Conservation (phyloP, 2,113 vertebrate species). For the Heteronetta atricapilla region DNA sequence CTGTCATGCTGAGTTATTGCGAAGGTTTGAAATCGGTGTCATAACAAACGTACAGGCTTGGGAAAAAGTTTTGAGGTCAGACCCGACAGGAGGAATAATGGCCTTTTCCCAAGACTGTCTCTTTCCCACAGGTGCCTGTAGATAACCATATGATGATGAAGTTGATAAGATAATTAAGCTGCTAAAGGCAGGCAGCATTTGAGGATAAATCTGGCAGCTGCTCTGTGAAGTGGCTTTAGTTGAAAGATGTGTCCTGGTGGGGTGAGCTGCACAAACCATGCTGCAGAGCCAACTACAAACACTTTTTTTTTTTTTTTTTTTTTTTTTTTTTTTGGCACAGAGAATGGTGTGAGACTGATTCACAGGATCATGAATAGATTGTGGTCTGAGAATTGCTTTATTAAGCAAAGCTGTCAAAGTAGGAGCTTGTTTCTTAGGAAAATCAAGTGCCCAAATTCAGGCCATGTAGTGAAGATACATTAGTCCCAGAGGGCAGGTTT, state of each 20-base stretch:
- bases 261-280: neutral
- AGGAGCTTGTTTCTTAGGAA: neutral
- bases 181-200: neutral
- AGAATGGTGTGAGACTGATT: neutral
- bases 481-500: neutral
- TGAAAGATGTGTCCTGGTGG: neutral
- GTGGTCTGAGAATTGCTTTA: neutral
- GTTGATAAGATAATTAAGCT: conserved; percentile 36
- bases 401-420: neutral
- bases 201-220: conserved; percentile 21
- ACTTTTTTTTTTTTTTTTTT: neutral
- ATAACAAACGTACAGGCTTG: conserved; percentile 28
- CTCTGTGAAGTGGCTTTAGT: conserved; percentile 50
- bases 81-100: conserved; percentile 19
- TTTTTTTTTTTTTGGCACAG: neutral
- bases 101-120: conserved; percentile 14
- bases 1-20: neutral
- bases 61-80: conserved; percentile 41
- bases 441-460: neutral
- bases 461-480: neutral
- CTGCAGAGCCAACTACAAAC: neutral
- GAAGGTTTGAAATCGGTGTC: neutral
- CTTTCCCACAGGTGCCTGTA: conserved; percentile 45
- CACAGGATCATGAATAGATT: neutral
- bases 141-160: neutral